Evolutionary conservation across 2,797 vertebrate species (phyloP).

Genomic region (Carapus acus): DNA sequence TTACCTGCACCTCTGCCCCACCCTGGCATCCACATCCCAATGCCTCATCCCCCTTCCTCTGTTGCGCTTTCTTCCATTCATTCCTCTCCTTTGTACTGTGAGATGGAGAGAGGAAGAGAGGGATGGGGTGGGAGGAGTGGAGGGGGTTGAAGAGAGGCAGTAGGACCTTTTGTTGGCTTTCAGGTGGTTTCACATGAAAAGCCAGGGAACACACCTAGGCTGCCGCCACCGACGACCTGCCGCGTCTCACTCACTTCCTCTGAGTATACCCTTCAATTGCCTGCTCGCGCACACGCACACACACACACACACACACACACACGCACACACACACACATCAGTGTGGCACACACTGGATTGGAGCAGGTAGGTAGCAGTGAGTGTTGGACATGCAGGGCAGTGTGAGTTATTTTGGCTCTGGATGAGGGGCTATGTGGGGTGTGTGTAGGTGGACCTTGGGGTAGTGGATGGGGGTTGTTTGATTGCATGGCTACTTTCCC

Average conservation of each 20-base stretch:
- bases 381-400: slow-evolving; percentile 18
- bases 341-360: slow-evolving; percentile 4
- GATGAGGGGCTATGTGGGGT: neutral
- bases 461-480: neutral
- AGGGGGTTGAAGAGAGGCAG: slow-evolving; percentile 24
- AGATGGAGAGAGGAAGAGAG: slow-evolving; percentile 54
- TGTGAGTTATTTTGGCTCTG: slow-evolving; percentile 6
- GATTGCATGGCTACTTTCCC: slow-evolving; percentile 49
- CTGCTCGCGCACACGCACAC: slow-evolving; percentile 15
- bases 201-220: slow-evolving; percentile 64
- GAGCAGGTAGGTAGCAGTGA: neutral
- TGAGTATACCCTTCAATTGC: slow-evolving; percentile 46
- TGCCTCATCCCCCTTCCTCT: slow-evolving; percentile 54
- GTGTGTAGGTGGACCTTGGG: slow-evolving; percentile 19
- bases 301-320: slow-evolving; percentile 26
- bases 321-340: slow-evolving; percentile 7
- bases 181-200: slow-evolving; percentile 72
- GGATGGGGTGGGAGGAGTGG: slow-evolving; percentile 10
- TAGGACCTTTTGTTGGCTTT: slow-evolving; percentile 64
- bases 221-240: slow-evolving; percentile 48
- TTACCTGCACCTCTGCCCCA: slow-evolving; percentile 18
- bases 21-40: slow-evolving; percentile 46
- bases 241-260: slow-evolving; percentile 59
- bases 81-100: slow-evolving; percentile 61
- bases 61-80: slow-evolving; percentile 47